A percentile compares a stretch with the other conserved stretches of the same genome.
These are phyloP conservation scores for Apogon hyalosoma DNA, from an alignment of 2,797 vertebrate species.

Conservation along the genomic window DNA sequence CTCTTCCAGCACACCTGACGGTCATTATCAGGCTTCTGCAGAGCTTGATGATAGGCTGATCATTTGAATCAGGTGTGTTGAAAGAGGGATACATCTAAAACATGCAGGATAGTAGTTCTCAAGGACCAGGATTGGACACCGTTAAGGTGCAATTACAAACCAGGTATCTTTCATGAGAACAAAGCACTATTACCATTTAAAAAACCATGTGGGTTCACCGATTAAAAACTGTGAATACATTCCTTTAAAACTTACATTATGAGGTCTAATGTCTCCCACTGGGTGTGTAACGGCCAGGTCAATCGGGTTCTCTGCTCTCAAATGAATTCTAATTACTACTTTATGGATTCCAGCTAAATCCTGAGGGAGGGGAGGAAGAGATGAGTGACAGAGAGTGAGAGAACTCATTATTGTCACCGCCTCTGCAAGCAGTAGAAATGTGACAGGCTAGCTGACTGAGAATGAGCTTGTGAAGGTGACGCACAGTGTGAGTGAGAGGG, in stretches of 20 bases:
- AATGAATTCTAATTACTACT: conserved; percentile 49
- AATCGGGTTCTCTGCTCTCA: conserved; percentile 36
- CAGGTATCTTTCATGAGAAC: not conserved
- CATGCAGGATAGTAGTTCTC: no score
- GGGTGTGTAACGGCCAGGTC: conserved; percentile 44
- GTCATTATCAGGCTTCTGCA: no score
- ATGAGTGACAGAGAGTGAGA: conserved; percentile 41
- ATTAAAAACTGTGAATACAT: conserved; percentile 29
- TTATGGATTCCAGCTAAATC: conserved; percentile 47
- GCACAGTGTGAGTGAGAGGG: conserved; percentile 10
- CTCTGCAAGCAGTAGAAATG: conserved; percentile 35
- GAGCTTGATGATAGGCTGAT: no score
- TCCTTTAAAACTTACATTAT: conserved; percentile 23
- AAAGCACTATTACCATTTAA: conserved; percentile 7
- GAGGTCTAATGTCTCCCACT: conserved; percentile 28
- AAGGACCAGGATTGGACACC: not conserved
- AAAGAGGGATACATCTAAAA: no score
- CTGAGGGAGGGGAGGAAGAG: conserved; percentile 22
- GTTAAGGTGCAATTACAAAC: conserved; percentile 4
- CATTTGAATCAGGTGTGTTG: no score
- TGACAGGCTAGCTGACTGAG: conserved; percentile 42
- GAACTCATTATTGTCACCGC: conserved; percentile 51
- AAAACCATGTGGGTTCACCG: conserved; percentile 1
- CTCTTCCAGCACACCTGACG: no score
- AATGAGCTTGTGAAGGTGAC: conserved; percentile 29